Evolutionary conservation across 2,888 invertebrate species (phyloP), one percentile per base, ranked within the genome.

Genomic region (Apotomis turbidana): DNA sequence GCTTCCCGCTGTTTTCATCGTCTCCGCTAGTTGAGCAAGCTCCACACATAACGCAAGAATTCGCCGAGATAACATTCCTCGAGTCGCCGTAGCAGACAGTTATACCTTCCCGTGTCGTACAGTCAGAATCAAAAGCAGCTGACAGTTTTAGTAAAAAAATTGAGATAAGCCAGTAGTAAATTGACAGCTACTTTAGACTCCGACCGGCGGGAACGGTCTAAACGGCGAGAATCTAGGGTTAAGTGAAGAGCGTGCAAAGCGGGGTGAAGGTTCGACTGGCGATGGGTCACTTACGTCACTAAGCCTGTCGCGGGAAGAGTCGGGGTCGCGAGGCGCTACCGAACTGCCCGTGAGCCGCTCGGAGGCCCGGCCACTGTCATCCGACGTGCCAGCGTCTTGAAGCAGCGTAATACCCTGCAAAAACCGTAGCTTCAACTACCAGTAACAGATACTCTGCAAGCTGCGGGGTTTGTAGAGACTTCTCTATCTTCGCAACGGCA

Each of bases 341-440:
- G 95, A 96, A 91, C 96, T 95, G 91, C 96, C 95, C 89, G 96
- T 95, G 88, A 96, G 95, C 87, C 96, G 95, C 94, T 96, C 96
- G 82, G 96, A 96, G 83, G 96, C 97, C 90, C 96, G 94, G 85
- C 96, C 96, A 94, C 96, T 97, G 93, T 97, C 97, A 94, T 97
- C 97, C 90, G 96, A 97, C 87, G 97, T 97, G 87, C 96, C 96
- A 90, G 96, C 96, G 94, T 97, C 96, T 90, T 95, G 95, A 89
- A 95, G 94, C 91, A 95, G 94, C 90, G 95, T 95, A 90, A 96
- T 95, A 93, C 95, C 95, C 96, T 96, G 93, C 76, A 94, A 94
- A 87, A 87, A 87, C 78, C 71, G 54, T 60, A 71, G 55, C 71
- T 71, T 71, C 66, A 60, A 71, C 71, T 27, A 66, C 54, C 66